Conservation (phyloP, 2,888 invertebrate genomes). For the Ennomos quercinarius region DNA sequence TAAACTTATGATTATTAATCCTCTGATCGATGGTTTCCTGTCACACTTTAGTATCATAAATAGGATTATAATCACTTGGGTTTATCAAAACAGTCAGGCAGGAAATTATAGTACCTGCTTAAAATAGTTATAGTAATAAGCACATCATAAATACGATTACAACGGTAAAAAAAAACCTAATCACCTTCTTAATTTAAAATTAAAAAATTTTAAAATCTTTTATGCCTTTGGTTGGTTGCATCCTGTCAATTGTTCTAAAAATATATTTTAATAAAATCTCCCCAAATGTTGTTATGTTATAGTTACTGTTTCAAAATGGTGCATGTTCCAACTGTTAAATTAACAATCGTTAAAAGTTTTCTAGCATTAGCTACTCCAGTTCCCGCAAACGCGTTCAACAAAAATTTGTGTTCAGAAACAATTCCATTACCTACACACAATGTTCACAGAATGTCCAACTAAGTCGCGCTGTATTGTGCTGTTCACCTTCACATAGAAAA, state of each 20-base stretch:
- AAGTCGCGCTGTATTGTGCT: constrained; percentile 24
- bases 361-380: constrained; percentile 3
- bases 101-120: not conserved
- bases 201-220: too few species aligned
- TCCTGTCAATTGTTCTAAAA: too few species aligned
- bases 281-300: too few species aligned
- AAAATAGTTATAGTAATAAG: too few species aligned
- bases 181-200: too few species aligned
- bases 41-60: not conserved
- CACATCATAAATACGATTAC: too few species aligned
- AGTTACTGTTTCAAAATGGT: not conserved
- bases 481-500: constrained; percentile 19
- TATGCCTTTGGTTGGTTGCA: too few species aligned
- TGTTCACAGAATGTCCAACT: constrained; percentile 20
- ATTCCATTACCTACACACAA: constrained; percentile 29
- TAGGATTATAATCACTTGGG: not conserved
- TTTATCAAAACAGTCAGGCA: not conserved
- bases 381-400: constrained; percentile 13
- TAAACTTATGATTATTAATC: not conserved
- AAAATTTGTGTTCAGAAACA: constrained; percentile 14
- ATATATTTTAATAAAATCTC: too few species aligned
- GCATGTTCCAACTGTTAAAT: constrained; percentile 1
- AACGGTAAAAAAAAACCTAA: too few species aligned
- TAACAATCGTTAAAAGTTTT: constrained; percentile 1
- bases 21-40: not conserved